phyloP scores from a whole-genome alignment of 2,888 invertebrate species.

The Plagiodera versicolora region DNA sequence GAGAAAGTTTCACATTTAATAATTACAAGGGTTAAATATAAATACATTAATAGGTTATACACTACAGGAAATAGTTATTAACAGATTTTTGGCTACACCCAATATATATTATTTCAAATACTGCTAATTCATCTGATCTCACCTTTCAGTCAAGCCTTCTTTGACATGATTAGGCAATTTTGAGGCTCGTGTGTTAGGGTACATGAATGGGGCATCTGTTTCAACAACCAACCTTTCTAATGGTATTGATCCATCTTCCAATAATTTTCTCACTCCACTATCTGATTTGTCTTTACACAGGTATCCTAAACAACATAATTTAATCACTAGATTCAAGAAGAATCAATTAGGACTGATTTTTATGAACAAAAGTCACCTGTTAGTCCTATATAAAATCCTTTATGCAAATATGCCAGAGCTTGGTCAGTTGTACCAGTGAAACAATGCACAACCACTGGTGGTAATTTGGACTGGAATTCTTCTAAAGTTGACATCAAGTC shows the following conservation, averaged over 20 bases:
- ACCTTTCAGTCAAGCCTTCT: conserved; percentile 84
- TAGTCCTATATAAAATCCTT: conserved; percentile 83
- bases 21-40: too few relatives aligned
- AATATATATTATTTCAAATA: too few relatives aligned
- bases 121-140: conserved; percentile 23
- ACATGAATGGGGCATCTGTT: conserved; percentile 96
- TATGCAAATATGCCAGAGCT: conserved; percentile 78
- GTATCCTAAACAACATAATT: conserved; percentile 60
- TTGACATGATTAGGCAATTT: conserved; percentile 87
- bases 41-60: too few relatives aligned
- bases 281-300: conserved; percentile 92
- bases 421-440: conserved; percentile 89
- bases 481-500: conserved; percentile 77
- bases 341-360: too few relatives aligned
- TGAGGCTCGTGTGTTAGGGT: conserved; percentile 90
- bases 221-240: conserved; percentile 85
- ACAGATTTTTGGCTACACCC: too few relatives aligned
- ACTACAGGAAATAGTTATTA: too few relatives aligned
- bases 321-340: conserved; percentile 1
- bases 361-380: conserved; percentile 65
- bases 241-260: conserved; percentile 80
- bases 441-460: conserved; percentile 87
- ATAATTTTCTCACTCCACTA: conserved; percentile 80
- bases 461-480: conserved; percentile 59
- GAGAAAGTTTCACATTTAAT: too few relatives aligned